Evolutionary conservation across 1,140 invertebrate species (phyloP).

Genomic region (Magallana angulata): DNA sequence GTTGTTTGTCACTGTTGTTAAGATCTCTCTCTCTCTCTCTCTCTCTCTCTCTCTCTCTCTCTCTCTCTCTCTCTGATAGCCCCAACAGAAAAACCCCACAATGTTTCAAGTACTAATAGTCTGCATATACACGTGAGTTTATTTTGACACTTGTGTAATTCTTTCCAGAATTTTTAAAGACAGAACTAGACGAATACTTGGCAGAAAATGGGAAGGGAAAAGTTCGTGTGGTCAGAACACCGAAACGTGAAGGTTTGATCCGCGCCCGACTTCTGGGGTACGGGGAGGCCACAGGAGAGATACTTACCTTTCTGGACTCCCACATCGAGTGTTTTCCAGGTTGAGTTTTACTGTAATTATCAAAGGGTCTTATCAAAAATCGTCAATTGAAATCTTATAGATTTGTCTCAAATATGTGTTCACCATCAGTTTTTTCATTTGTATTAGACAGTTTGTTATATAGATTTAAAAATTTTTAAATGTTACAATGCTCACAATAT

Average conservation of each 20-base stretch:
- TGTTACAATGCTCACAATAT: no score
- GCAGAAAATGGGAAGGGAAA: conserved; percentile 85
- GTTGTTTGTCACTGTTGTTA: background rate
- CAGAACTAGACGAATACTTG: conserved; percentile 95
- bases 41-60: background rate
- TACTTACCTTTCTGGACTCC: conserved; percentile 96
- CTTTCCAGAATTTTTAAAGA: conserved; percentile 90
- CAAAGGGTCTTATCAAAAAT: no score
- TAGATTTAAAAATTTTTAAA: no score
- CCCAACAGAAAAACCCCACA: no score
- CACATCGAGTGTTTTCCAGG: conserved; percentile 97
- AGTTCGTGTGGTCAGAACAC: conserved; percentile 84
- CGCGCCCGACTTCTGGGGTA: conserved; percentile 93
- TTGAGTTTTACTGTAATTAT: no score
- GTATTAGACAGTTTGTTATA: no score
- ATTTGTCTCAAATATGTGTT: no score
- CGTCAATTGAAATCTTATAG: no score
- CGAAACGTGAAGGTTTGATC: conserved; percentile 91
- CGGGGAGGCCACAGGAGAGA: conserved; percentile 88
- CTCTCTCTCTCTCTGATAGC: background rate
- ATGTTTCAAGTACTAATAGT: no score
- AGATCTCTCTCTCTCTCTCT: background rate
- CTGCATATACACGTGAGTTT: no score
- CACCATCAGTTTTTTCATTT: no score
- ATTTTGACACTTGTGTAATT: background rate